phyloP scores from a whole-genome alignment of 2,113 vertebrate genomes.

The Bubo scandiacus region DNA sequence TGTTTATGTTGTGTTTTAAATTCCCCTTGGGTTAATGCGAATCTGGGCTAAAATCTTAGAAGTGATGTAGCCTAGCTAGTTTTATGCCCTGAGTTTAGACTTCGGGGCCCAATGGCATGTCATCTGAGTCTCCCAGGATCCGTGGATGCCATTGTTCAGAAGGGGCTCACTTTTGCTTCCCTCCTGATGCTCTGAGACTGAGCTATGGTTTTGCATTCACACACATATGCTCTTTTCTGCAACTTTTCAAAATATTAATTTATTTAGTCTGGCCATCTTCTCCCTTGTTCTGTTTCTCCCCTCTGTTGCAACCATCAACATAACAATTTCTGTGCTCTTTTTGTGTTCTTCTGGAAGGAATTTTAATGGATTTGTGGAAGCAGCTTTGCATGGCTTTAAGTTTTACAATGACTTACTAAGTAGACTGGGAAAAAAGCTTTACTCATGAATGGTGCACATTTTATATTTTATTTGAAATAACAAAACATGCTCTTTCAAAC shows the following conservation, averaged over 20 bases:
- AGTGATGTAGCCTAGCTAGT: slow-evolving; percentile 22
- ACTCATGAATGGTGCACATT: neutral
- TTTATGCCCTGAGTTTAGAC: neutral
- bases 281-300: neutral
- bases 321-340: neutral
- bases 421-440: neutral
- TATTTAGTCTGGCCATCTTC: neutral
- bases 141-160: accelerated
- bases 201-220: neutral
- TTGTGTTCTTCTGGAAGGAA: neutral
- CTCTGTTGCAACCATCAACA: neutral
- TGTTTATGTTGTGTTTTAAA: slow-evolving; percentile 66
- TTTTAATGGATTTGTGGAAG: neutral
- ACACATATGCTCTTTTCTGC: neutral
- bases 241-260: neutral
- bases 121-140: neutral
- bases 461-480: neutral
- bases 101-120: neutral
- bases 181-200: neutral
- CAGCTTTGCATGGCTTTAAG: neutral
- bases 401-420: neutral
- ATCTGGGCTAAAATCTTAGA: slow-evolving; percentile 47
- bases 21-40: slow-evolving; percentile 58
- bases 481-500: neutral
- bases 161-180: neutral